These are phyloP conservation scores for Drosophila parabipectinata DNA, from an alignment of 1,140 invertebrate genomes.

Conservation along the genomic window DNA sequence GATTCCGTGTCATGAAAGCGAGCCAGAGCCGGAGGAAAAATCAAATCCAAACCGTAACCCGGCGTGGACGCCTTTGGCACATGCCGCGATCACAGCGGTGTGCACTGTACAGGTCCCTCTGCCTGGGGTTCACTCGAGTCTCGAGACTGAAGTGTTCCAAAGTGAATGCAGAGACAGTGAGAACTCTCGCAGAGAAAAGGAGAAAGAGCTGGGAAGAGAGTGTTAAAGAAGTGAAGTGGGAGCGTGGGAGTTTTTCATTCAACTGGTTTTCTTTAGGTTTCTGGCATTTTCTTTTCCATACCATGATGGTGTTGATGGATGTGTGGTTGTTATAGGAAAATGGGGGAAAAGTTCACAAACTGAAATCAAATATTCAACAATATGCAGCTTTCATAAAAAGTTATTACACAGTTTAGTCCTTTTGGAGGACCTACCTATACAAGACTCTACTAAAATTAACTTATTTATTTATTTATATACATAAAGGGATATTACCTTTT, in stretches of 20 bases:
- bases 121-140: conserved; percentile 63
- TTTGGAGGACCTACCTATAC: no score
- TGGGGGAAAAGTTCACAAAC: no score
- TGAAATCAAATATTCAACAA: background rate
- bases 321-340: background rate
- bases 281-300: conserved; percentile 12
- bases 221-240: conserved; percentile 33
- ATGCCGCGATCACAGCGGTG: conserved; percentile 77
- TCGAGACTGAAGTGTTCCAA: conserved; percentile 51
- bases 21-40: conserved; percentile 15
- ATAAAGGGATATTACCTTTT: no score
- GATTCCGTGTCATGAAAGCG: conserved; percentile 29
- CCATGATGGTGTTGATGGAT: conserved; percentile 17
- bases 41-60: conserved; percentile 28
- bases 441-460: no score
- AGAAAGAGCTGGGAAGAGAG: conserved; percentile 20
- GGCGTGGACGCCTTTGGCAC: conserved; percentile 64
- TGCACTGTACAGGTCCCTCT: conserved; percentile 51
- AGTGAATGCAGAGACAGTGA: conserved; percentile 32
- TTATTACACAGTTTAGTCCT: no score
- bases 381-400: no score
- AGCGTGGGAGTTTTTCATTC: conserved; percentile 65
- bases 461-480: no score
- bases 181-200: conserved; percentile 21
- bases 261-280: conserved; percentile 33